Conservation (phyloP, 1,140 invertebrate species). For the Glossosoma conforme region DNA sequence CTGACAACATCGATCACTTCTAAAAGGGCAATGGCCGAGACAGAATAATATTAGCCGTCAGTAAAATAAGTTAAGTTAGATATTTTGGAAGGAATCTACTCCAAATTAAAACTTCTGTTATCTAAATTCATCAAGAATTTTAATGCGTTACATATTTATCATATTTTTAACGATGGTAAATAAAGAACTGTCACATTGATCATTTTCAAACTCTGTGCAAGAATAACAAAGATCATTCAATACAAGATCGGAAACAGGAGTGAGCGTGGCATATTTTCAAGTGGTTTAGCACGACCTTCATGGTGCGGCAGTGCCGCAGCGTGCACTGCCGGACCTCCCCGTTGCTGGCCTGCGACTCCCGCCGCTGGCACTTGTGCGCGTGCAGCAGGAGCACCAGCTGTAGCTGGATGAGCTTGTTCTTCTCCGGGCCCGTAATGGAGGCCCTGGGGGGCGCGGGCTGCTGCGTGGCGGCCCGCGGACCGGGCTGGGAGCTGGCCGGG, state of each 20-base stretch:
- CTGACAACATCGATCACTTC: too few relatives aligned
- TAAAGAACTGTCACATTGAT: too few relatives aligned
- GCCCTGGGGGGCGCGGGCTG: constrained; percentile 46
- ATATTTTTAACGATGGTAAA: too few relatives aligned
- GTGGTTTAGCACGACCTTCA: constrained; percentile 98
- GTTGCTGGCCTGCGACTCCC: constrained; percentile 78
- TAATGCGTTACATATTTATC: too few relatives aligned
- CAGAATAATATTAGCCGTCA: too few relatives aligned
- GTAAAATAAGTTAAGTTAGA: too few relatives aligned
- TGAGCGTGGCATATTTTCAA: constrained; percentile 90
- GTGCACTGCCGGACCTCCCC: constrained; percentile 78
- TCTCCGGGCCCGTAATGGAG: constrained; percentile 85
- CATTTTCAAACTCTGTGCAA: too few relatives aligned
- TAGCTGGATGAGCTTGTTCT: constrained; percentile 97
- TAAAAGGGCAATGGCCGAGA: too few relatives aligned
- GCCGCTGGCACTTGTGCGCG: constrained; percentile 96
- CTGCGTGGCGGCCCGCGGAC: constrained; percentile 64
- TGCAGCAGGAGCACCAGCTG: constrained; percentile 94
- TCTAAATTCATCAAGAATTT: too few relatives aligned
- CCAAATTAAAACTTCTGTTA: not conserved
- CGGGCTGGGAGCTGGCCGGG: constrained; percentile 61
- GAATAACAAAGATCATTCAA: too few relatives aligned
- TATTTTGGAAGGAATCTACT: too few relatives aligned
- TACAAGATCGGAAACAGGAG: too few relatives aligned
- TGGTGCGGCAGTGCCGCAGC: constrained; percentile 95